A percentile compares a stretch with the other conserved stretches of the same genome.
Conservation (phyloP, 2,113 vertebrate species). For the Brachypodius melanocephalos region DNA sequence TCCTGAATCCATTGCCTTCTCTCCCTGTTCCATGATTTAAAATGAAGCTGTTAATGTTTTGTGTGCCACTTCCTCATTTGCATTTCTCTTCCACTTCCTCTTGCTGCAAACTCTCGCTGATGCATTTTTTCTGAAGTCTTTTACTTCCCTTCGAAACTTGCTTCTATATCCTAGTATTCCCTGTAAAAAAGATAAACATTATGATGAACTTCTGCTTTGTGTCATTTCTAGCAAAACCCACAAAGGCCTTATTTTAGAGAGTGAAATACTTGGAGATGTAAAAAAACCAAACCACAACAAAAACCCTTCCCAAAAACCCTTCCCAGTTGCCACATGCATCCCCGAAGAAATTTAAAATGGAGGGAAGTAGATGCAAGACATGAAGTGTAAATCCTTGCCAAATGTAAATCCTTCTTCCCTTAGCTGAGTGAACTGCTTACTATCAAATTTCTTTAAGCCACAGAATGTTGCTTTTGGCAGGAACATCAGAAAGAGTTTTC, state of each 20-base stretch:
- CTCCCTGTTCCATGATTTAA: not conserved
- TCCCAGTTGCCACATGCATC: not conserved
- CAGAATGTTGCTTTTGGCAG: constrained; percentile 70
- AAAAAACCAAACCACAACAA: not conserved
- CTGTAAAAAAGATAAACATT: not conserved
- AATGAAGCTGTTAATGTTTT: not conserved
- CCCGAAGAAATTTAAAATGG: not conserved
- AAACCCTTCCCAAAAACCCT: not conserved
- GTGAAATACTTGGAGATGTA: not conserved
- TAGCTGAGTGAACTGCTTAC: not conserved
- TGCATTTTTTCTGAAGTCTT: not conserved
- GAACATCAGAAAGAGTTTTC: constrained; percentile 62
- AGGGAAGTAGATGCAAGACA: not conserved
- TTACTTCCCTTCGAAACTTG: not conserved
- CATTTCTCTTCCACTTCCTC: constrained; percentile 24
- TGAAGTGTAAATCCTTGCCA: not conserved
- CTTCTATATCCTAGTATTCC: not conserved
- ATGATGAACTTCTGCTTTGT: not conserved
- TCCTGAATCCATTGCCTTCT: not conserved
- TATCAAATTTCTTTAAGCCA: constrained; percentile 48
- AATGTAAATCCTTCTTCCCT: not conserved
- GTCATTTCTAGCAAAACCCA: not conserved
- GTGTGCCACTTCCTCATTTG: not conserved
- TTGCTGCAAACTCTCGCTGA: not conserved
- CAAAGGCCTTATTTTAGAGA: not conserved